Evolutionary conservation across 2,113 vertebrate species (phyloP).

Genomic region (Talpa occidentalis): DNA sequence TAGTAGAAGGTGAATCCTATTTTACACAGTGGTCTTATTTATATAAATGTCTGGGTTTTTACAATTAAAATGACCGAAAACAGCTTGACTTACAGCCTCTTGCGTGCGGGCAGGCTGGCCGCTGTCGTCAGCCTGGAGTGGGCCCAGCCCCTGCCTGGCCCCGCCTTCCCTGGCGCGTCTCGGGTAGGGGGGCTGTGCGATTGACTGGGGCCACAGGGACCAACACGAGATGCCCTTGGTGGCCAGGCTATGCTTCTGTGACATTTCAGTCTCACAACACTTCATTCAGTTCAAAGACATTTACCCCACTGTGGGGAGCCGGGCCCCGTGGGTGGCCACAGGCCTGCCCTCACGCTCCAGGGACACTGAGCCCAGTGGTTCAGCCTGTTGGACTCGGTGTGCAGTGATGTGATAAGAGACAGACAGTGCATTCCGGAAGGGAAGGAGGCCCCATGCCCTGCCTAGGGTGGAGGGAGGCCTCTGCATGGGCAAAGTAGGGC

Average conservation of each 20-base stretch:
- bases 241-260: fast-evolving
- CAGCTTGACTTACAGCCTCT: neutral
- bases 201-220: neutral
- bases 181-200: fast-evolving
- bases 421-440: neutral
- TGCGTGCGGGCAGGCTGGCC: neutral
- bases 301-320: neutral
- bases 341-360: neutral
- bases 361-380: too few species aligned
- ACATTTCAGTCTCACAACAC: neutral
- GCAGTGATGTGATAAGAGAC: neutral
- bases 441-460: fast-evolving
- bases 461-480: fast-evolving
- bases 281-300: neutral
- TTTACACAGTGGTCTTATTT: constrained; percentile 86
- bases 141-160: neutral
- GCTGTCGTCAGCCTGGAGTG: neutral
- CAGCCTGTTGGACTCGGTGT: neutral
- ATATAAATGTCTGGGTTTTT: constrained; percentile 86
- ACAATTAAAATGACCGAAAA: constrained; percentile 85
- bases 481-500: fast-evolving
- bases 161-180: fast-evolving
- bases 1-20: constrained; percentile 80
- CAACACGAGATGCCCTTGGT: neutral
- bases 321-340: neutral